Conservation (phyloP, 2,113 vertebrate genomes). For the Poicephalus meyeri region DNA sequence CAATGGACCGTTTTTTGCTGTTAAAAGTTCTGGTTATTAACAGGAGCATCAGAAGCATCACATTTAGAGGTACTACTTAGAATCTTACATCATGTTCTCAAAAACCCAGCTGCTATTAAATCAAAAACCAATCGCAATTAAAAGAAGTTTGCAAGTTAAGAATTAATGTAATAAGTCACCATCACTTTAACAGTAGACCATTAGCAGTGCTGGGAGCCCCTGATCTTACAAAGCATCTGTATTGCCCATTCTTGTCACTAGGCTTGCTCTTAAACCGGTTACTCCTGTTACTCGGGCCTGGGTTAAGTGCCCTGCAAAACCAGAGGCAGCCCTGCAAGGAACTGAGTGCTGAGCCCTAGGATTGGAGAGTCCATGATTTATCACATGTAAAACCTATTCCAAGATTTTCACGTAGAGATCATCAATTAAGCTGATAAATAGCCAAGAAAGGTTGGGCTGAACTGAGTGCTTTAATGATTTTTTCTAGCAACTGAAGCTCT, state of each 20-base stretch:
- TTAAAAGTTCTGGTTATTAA: not conserved
- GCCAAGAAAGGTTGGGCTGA: not conserved
- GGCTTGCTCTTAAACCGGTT: not conserved
- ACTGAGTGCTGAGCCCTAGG: rapidly evolving
- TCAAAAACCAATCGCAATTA: not conserved
- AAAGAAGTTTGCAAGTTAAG: not conserved
- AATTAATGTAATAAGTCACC: not conserved
- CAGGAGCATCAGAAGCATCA: not conserved
- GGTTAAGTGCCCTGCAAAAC: not conserved
- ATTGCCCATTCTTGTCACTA: not conserved
- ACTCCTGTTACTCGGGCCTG: not conserved
- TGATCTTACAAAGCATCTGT: not conserved
- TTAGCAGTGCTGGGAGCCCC: not conserved
- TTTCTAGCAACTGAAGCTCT: not conserved
- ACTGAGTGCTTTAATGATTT: not conserved
- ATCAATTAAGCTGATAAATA: not conserved
- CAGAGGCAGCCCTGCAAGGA: not conserved
- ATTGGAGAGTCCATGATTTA: not conserved
- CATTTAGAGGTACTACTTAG: not conserved
- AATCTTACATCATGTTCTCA: not conserved
- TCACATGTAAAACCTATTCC: not conserved
- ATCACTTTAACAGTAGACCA: not conserved
- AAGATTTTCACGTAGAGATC: not conserved
- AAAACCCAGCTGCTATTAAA: not conserved
- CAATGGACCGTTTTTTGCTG: not conserved